Conservation (phyloP, 2,888 invertebrate genomes). For the Nemotelus nigrinus region DNA sequence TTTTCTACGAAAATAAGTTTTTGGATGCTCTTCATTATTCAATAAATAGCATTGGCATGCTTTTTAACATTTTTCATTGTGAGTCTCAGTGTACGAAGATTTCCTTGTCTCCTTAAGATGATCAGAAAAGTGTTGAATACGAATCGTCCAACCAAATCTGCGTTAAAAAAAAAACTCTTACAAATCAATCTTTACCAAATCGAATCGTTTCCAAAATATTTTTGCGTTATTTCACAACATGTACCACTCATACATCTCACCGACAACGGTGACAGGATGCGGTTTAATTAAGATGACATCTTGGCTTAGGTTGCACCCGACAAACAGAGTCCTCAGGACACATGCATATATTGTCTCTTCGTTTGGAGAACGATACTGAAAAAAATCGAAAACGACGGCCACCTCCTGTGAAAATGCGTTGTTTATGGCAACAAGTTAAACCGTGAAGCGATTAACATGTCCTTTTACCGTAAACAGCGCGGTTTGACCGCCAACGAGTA, state of each 20-base stretch:
- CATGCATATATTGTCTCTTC: conserved; percentile 10
- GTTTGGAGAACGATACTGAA: conserved; percentile 13
- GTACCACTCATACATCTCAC: background rate
- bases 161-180: background rate
- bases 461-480: conserved; percentile 34
- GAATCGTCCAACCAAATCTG: background rate
- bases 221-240: conserved; percentile 28
- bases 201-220: conserved; percentile 44
- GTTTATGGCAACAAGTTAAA: conserved; percentile 50
- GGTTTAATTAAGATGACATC: conserved; percentile 50
- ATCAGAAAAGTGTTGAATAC: no score
- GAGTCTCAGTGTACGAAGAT: no score
- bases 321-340: background rate
- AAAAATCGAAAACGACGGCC: conserved; percentile 30
- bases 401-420: conserved; percentile 42
- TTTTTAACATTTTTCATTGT: no score
- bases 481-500: conserved; percentile 38
- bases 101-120: no score
- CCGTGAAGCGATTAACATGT: conserved; percentile 49
- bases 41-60: no score
- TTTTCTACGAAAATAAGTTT: no score
- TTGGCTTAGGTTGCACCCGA: conserved; percentile 25
- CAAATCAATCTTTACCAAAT: conserved; percentile 41
- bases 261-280: conserved; percentile 39
- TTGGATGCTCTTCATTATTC: no score